phyloP scores from a whole-genome alignment of 2,113 vertebrate genomes.

The Jacana jacana region DNA sequence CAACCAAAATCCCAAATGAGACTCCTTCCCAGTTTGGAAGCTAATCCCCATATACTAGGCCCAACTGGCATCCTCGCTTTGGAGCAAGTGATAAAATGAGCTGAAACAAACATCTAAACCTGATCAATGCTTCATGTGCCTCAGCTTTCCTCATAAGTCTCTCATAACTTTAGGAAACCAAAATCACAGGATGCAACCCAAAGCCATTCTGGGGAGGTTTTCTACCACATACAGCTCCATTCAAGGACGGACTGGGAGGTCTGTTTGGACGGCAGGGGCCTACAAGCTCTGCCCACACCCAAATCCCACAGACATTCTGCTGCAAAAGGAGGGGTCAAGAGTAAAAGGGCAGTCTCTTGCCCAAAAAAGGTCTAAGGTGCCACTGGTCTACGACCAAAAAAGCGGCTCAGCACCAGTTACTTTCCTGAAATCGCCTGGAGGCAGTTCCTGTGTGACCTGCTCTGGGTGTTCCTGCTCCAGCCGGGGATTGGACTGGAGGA shows the following conservation, averaged over 20 bases:
- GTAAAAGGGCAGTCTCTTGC: background rate
- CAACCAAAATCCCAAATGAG: background rate
- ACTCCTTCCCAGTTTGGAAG: background rate
- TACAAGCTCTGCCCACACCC: background rate
- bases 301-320: background rate
- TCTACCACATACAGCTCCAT: background rate
- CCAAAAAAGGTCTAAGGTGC: background rate
- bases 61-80: background rate
- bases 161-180: background rate
- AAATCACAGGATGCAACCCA: background rate
- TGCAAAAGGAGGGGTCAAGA: background rate
- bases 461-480: too few species aligned
- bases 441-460: too few species aligned
- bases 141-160: background rate
- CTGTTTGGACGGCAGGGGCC: background rate
- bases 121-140: background rate
- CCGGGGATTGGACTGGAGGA: too few species aligned
- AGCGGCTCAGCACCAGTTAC: background rate
- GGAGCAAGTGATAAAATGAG: background rate
- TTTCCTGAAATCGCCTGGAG: background rate
- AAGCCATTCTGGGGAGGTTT: background rate
- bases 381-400: background rate
- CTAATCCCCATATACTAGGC: background rate
- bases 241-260: background rate
- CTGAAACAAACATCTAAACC: background rate